phyloP scores from a whole-genome alignment of 2,888 invertebrate genomes.

The Boloria selene region DNA sequence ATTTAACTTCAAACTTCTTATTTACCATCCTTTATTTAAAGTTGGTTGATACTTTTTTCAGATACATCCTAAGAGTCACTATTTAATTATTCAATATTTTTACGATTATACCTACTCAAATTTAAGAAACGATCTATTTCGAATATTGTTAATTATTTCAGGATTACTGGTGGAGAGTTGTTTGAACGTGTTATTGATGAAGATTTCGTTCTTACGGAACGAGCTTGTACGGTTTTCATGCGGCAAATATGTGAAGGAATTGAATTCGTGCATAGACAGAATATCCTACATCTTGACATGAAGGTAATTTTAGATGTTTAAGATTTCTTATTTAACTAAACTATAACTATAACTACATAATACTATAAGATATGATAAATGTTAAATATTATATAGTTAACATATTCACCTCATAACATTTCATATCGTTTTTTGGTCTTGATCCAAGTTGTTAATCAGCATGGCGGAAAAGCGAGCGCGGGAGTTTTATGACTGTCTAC shows the following conservation, averaged over 20 bases:
- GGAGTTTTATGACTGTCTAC: conserved; percentile 65
- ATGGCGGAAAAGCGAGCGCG: conserved; percentile 67
- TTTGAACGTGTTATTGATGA: conserved; percentile 99
- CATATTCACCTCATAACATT: conserved; percentile 30
- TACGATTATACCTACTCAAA: no score
- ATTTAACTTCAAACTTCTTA: conserved; percentile 5
- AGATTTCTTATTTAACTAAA: neutral
- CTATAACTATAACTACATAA: neutral
- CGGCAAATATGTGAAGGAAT: conserved; percentile 99
- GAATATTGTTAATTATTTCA: conserved; percentile 66
- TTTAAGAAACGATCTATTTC: neutral
- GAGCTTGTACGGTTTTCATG: conserved; percentile 97
- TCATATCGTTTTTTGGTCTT: conserved; percentile 52
- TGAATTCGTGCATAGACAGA: conserved; percentile 97
- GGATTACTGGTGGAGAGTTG: conserved; percentile 98
- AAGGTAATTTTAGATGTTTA: conserved; percentile 84
- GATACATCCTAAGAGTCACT: no score
- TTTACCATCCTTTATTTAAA: no score
- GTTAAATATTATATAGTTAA: conserved; percentile 30
- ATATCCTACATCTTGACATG: conserved; percentile 97
- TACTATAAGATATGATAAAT: conserved; percentile 1
- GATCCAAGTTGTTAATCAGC: conserved; percentile 72
- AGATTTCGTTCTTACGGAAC: conserved; percentile 97
- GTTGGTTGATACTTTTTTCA: no score
- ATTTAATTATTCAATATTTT: no score